Base-by-base conservation (phyloP, 2,113 vertebrate genomes). In the Caranx ignobilis region DNA sequence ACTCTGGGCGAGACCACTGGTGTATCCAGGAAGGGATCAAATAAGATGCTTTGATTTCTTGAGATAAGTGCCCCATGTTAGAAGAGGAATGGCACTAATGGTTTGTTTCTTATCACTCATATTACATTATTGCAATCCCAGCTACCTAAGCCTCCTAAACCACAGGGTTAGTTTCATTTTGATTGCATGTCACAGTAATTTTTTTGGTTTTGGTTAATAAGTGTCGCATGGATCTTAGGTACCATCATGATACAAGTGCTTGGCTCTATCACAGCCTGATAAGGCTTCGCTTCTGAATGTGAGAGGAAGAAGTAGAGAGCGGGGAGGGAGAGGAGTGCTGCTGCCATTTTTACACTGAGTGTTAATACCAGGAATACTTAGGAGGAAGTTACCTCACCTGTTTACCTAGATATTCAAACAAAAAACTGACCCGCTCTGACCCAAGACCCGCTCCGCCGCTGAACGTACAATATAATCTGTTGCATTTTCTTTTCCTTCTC, bases 301-400 rank as follows among this genome's bases (percentile, higher is more conserved):
- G 63, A 79, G 76, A 66, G 19, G 75, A 70, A 48, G 61, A 15
- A 56, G 26, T 32, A 48, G 69, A 50, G 7, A 2, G 41, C 26
- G 43, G 55, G 62, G 79, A 86, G 26, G 52, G 79, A 19, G 60
- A 74, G 34, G 67, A 83, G 61, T 70, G 84, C 80, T 87, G 88
- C 86, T 81, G 69, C 66, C 78, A 86, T 71, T 57, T 86, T 77
- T 73, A 86, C 82, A 87, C 72, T 88, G 85, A 83, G 79, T 83
- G 64, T 76, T 83, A 48, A 71, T 79, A 70, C 16, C 72, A 87
- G 66, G 77, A 79, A 89, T 57, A 62, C 34, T 39, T 50, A 75
- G 59, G 66, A 84, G 60, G 55, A 80, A 47, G 35, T 81, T 70
- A 71, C 83, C 34, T 77, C 77, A 61, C 67, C 21, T 43, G 63